Conservation (phyloP, 2,113 vertebrate genomes). For the Pteropus alecto region DNA sequence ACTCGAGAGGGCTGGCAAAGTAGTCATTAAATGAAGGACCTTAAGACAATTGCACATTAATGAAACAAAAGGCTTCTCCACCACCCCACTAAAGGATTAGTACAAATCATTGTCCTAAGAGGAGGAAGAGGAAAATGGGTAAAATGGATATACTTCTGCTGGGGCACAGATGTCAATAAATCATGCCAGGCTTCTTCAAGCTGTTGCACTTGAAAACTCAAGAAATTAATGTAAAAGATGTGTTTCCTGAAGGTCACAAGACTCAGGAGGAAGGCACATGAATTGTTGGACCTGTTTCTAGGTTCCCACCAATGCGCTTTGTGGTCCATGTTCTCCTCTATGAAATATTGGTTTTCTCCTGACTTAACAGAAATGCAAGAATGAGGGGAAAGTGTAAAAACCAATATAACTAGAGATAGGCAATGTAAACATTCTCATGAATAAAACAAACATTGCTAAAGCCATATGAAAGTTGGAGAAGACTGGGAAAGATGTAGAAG, state of each 20-base stretch:
- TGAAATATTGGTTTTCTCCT: not conserved
- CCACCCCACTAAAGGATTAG: not conserved
- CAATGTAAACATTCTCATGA: not conserved
- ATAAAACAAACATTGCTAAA: not conserved
- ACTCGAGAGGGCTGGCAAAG: not conserved
- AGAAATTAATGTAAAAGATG: not conserved
- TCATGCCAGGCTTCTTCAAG: not conserved
- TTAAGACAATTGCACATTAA: not conserved
- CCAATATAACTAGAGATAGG: not conserved
- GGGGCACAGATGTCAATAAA: not conserved
- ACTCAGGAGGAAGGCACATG: not conserved
- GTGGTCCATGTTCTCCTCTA: not conserved
- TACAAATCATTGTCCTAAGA: not conserved
- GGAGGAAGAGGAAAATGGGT: not conserved
- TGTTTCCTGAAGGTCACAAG: not conserved
- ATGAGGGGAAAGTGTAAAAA: not conserved
- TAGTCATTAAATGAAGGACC: not conserved
- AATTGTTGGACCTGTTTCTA: not conserved
- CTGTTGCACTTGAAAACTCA: not conserved
- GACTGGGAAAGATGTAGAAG: not conserved
- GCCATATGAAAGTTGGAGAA: not conserved
- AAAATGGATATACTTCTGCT: not conserved
- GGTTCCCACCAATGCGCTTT: not conserved
- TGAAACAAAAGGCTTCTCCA: not conserved
- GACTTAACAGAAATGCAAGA: slow-evolving; percentile 4